Evolutionary conservation across 2,113 vertebrate genomes (phyloP).

Genomic region (Phyllopteryx taeniolatus): DNA sequence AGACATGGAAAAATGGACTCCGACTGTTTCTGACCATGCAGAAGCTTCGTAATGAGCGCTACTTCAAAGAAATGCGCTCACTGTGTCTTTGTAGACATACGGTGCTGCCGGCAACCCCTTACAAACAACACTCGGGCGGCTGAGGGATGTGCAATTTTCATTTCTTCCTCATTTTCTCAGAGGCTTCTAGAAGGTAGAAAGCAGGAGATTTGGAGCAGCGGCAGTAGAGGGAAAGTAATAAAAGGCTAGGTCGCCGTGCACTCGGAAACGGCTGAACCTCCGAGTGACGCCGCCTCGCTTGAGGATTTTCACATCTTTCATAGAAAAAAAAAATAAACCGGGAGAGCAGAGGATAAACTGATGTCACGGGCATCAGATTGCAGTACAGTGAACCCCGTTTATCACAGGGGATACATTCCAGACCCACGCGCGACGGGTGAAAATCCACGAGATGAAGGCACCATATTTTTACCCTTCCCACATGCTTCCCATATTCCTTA

Average conservation of each 20-base stretch:
- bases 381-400: background rate
- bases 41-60: too few species aligned
- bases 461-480: too few species aligned
- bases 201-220: slow-evolving; percentile 5
- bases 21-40: too few species aligned
- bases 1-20: background rate
- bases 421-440: too few species aligned
- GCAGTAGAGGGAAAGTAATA: slow-evolving; percentile 39
- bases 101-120: background rate
- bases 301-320: background rate
- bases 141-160: background rate
- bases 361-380: background rate
- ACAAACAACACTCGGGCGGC: background rate
- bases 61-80: background rate
- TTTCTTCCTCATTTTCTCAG: background rate
- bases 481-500: too few species aligned
- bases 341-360: background rate
- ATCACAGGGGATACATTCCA: too few species aligned
- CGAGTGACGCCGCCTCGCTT: slow-evolving; percentile 5
- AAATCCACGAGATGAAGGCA: too few species aligned
- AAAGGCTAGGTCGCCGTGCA: slow-evolving; percentile 3
- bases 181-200: background rate
- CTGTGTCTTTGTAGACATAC: background rate
- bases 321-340: background rate
- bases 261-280: slow-evolving; percentile 17